Base-by-base conservation (phyloP, 2,113 vertebrate genomes). In the Anarrhichthys ocellatus region DNA sequence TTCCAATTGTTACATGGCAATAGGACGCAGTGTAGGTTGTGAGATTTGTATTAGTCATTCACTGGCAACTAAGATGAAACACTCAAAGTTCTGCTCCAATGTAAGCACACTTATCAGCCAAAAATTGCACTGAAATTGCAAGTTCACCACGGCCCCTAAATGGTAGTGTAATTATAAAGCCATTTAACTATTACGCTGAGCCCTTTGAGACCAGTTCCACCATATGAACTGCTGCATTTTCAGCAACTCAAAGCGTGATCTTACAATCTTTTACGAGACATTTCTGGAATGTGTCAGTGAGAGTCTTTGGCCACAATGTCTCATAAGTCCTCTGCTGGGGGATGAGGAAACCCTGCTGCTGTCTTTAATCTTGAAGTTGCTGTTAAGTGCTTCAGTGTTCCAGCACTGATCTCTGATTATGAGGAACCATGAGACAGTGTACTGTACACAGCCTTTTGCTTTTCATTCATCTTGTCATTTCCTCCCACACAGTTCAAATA, bases 401-500 rank as follows among this genome's bases (percentile, higher is more conserved):
- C 81, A 82, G 66, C 61, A 17, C 48, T 61, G 78, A 78, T 87
- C 64, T 62, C 50, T 83, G 85, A 88, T 84, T 80, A 73, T 59
- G 52, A 74, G 56, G 6, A 86, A 5, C 58, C 59, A 78, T 83
- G 76, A 87, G 61, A 67, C 38, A 66, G 32, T 73, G 38, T 58
- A 70, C 80, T 82, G 66, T 85, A 83, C 65, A 70, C 71, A 71
- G 79, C 75, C 62, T 17, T 74, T 17, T 42, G 67, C 70, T 77
- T 1, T 86, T 79, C 44, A 46, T 92, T 90, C 59, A 75, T 88
- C 76, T 81, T 85, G 34, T 81, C 61, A 18, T 65, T 64, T 82
- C 74, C 81, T 91, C 90, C 75, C 92, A 93, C 93, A 38, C 94
- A 99, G 98, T 99, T 99, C 94, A 99, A 98, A 86, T 99, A 99